Percentiles rank a stretch among this genome's conserved stretches.
Evolutionary conservation across 2,888 invertebrate genomes (phyloP).

Genomic region (Coleophora flavipennella): DNA sequence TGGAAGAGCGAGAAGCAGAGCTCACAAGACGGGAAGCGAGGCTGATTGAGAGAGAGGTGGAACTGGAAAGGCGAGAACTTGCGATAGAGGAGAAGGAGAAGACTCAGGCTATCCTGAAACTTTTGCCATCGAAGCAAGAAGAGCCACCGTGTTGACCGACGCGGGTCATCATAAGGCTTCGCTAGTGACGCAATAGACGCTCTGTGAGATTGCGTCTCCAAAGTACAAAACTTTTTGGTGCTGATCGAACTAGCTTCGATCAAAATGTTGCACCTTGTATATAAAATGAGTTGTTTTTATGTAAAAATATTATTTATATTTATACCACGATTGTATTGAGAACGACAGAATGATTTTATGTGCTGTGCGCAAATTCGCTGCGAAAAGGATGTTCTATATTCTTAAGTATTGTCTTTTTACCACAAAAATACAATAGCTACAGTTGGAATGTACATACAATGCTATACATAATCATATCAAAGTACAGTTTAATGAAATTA

Average conservation of each 20-base stretch:
- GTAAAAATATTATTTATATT: too few relatives aligned
- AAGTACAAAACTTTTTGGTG: slow-evolving; percentile 47
- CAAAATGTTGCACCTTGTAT: slow-evolving; percentile 28
- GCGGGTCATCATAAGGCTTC: slow-evolving; percentile 22
- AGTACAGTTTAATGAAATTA: slow-evolving; percentile 62
- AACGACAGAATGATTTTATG: too few relatives aligned
- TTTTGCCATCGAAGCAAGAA: slow-evolving; percentile 22
- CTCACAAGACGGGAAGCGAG: slow-evolving; percentile 44
- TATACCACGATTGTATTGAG: too few relatives aligned
- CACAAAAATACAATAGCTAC: slow-evolving; percentile 24
- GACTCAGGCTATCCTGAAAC: slow-evolving; percentile 17
- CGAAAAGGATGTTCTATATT: slow-evolving; percentile 1
- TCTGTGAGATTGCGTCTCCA: slow-evolving; percentile 41
- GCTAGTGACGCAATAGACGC: slow-evolving; percentile 35
- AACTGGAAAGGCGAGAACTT: slow-evolving; percentile 32
- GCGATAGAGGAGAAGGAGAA: slow-evolving; percentile 13
- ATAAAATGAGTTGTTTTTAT: slow-evolving; percentile 15
- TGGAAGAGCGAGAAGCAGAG: slow-evolving; percentile 54
- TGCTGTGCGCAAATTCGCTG: too few relatives aligned
- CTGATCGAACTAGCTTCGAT: slow-evolving; percentile 17
- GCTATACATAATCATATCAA: slow-evolving; percentile 64
- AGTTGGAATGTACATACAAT: slow-evolving; percentile 24
- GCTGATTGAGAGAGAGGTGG: slow-evolving; percentile 45
- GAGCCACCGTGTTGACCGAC: slow-evolving; percentile 59
- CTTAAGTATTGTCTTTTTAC: slow-evolving; percentile 16